Conservation (phyloP, 1,140 invertebrate genomes). For the Aplysia californica region DNA sequence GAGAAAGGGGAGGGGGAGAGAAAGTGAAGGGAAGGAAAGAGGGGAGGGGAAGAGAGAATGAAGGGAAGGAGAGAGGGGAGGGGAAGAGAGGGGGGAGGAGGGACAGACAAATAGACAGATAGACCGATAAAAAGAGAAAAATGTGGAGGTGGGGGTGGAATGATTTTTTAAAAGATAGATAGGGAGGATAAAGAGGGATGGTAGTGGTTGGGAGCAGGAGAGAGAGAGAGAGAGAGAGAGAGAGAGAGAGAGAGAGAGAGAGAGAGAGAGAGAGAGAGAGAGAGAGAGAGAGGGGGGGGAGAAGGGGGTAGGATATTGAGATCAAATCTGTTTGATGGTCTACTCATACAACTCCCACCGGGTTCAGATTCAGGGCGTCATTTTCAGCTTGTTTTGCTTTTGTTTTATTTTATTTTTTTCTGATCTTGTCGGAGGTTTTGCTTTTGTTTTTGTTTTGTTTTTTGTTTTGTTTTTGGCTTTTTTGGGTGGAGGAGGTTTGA, state of each 20-base stretch:
- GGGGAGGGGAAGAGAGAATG: background rate
- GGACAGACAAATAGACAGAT: constrained; percentile 1
- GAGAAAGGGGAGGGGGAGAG: background rate
- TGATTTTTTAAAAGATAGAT: background rate
- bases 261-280: background rate
- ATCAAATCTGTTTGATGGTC: too few species aligned
- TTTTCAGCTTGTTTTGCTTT: too few species aligned
- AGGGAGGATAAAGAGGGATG: background rate
- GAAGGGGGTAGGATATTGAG: too few species aligned
- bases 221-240: background rate
- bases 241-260: background rate
- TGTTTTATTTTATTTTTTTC: too few species aligned
- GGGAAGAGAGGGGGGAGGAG: too few species aligned
- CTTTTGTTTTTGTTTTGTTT: too few species aligned
- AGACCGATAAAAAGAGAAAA: background rate
- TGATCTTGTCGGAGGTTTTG: too few species aligned
- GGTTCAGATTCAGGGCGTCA: too few species aligned
- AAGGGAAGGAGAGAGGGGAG: background rate
- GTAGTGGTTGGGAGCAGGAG: background rate
- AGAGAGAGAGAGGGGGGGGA: background rate
- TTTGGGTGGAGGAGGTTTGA: too few species aligned
- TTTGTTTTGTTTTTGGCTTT: too few species aligned
- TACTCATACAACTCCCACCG: too few species aligned
- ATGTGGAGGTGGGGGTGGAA: background rate
- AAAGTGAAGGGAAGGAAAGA: background rate